Percentiles rank a stretch among this genome's conserved stretches.
Evolutionary conservation across 2,113 vertebrate genomes (phyloP).

Genomic region (Uropsilus gracilis): DNA sequence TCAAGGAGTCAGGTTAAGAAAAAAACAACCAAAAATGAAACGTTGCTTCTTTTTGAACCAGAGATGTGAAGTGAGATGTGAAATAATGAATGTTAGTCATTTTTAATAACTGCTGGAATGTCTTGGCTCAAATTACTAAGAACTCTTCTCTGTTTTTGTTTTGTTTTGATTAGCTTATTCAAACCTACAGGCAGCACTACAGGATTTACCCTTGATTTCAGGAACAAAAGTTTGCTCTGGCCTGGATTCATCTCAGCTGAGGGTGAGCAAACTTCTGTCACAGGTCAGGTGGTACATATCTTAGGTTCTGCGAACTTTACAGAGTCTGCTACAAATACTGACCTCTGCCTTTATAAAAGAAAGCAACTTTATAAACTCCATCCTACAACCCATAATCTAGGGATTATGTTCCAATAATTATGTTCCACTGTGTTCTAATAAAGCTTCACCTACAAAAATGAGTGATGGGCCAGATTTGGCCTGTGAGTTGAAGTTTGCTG

Average conservation of each 20-base stretch:
- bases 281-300: neutral
- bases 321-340: neutral
- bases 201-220: neutral
- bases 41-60: slow-evolving; percentile 83
- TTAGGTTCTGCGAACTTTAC: neutral
- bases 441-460: slow-evolving; percentile 32
- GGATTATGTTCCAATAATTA: no score
- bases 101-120: slow-evolving; percentile 73
- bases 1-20: slow-evolving; percentile 58
- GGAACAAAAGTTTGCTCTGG: neutral
- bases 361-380: neutral
- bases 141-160: slow-evolving; percentile 51
- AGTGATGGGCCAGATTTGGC: neutral
- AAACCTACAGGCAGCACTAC: neutral
- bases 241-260: neutral
- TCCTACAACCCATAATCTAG: neutral
- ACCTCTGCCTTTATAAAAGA: neutral
- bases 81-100: slow-evolving; percentile 79
- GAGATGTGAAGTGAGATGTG: slow-evolving; percentile 80
- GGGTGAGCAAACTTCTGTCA: neutral
- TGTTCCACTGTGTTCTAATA: neutral
- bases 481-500: neutral
- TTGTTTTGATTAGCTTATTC: neutral
- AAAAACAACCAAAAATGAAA: slow-evolving; percentile 63
- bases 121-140: slow-evolving; percentile 45